Evolutionary conservation across 2,888 invertebrate species (phyloP).

Genomic region (Blastobasis lacticolella): DNA sequence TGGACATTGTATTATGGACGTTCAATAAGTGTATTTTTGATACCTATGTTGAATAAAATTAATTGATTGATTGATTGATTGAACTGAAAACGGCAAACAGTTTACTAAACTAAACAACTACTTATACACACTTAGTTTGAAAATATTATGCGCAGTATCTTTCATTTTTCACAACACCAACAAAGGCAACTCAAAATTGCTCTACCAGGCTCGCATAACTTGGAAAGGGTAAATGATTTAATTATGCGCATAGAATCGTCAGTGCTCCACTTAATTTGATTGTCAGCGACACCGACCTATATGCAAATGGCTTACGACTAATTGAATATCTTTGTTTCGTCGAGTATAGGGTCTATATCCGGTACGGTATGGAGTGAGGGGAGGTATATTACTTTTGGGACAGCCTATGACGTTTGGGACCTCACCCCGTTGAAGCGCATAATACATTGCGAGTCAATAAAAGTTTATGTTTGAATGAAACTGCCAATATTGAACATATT

Average conservation of each 20-base stretch:
- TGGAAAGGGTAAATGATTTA: constrained; percentile 54
- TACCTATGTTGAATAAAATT: too few relatives aligned
- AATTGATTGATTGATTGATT: too few relatives aligned
- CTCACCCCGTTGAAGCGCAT: neutral
- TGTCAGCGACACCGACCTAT: constrained; percentile 55
- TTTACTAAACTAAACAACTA: too few relatives aligned
- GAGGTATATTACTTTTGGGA: constrained; percentile 19
- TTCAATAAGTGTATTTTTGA: too few relatives aligned
- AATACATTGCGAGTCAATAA: neutral
- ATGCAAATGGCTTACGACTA: constrained; percentile 65
- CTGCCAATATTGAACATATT: too few relatives aligned
- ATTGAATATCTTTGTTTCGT: constrained; percentile 67
- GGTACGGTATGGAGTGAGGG: constrained; percentile 6
- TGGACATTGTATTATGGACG: too few relatives aligned
- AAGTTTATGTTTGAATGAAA: neutral
- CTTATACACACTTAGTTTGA: too few relatives aligned
- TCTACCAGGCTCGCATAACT: constrained; percentile 35
- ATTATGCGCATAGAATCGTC: constrained; percentile 58
- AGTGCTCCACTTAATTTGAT: constrained; percentile 63
- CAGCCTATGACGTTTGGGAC: constrained; percentile 42
- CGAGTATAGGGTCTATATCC: neutral
- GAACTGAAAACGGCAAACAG: neutral
- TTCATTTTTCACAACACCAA: neutral
- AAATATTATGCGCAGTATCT: too few relatives aligned
- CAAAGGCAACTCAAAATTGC: constrained; percentile 12